Base-by-base conservation (phyloP, 2,113 vertebrate species). In the Athene noctua region DNA sequence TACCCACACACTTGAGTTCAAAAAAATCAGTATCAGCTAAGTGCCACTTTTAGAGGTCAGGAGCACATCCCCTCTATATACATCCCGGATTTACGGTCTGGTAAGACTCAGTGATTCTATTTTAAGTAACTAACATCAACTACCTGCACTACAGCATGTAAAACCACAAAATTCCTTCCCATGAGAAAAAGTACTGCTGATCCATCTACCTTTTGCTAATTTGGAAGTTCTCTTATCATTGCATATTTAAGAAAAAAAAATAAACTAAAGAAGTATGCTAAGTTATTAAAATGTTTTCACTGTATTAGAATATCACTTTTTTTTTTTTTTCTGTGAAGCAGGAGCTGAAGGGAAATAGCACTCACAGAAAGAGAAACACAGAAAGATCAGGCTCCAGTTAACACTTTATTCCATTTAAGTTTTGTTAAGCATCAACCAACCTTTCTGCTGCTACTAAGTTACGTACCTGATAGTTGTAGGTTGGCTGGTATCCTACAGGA, bases 391-490 rank as follows among this genome's bases (percentile, higher is more conserved):
- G 54, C 15, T 59, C 21, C 15, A 44, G 21, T 47, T 63, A 86
- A 80, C 6, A 72, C 11, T 46, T 74, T 14, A 27, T 27, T 73
- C 25, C 13, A 25, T 30, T 73, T 11, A 40, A 30, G 16, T 49
- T 75, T 29, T 62, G 5, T 22, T 40, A 75, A 6, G 11, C 74
- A 59, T 27, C 19, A 51, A 65, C 44, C 11, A 73, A 20, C 36
- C 42, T 19, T 89, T 65, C 47, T 68, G 40, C 26, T 82, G 36
- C 26, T 52, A 46, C 25, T 71, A 3, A 55, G 55, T 46, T 34
- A 51, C 74, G 29, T 98, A 99, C 99, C 99, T 99, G 99, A 80
- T 99, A 99, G 87, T 97, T 94, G 80, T 99, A 99, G 40, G 98
- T 49, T 10, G 98, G 98, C n/a, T 98, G 84, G 74, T 99, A 99